Conservation (phyloP, 92 coral and sea anemone species). For the Palythoa grandis region DNA sequence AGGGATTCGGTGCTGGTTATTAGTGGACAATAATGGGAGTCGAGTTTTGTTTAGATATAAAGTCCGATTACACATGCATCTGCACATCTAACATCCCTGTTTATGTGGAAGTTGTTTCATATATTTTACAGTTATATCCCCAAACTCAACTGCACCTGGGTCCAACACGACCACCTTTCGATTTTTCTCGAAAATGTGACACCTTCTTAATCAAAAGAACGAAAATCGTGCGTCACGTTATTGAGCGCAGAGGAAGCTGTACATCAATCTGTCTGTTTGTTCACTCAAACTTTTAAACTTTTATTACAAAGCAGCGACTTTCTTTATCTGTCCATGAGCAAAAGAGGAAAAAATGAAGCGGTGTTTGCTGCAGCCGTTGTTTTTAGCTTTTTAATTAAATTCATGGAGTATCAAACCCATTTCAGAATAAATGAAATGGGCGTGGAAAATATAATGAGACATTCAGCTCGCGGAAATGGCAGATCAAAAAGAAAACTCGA, state of each 20-base stretch:
- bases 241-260: neutral
- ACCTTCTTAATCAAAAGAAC: neutral
- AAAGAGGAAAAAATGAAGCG: neutral
- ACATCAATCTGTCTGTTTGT: too few species aligned
- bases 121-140: neutral
- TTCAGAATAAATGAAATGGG: constrained; percentile 25
- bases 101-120: neutral
- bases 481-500: constrained; percentile 20
- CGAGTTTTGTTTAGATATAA: too few species aligned
- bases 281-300: neutral
- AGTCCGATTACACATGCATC: too few species aligned
- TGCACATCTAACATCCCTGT: too few species aligned
- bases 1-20: too few species aligned
- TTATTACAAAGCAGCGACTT: neutral
- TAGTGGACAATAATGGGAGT: too few species aligned
- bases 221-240: neutral
- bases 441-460: constrained; percentile 46
- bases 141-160: neutral
- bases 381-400: constrained; percentile 32
- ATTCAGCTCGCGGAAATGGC: constrained; percentile 41
- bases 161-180: neutral
- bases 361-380: neutral
- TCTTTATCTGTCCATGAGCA: neutral
- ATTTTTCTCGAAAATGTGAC: neutral
- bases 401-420: constrained; percentile 14